phyloP scores from a whole-genome alignment of 2,888 invertebrate genomes.

The Thera britannica region DNA sequence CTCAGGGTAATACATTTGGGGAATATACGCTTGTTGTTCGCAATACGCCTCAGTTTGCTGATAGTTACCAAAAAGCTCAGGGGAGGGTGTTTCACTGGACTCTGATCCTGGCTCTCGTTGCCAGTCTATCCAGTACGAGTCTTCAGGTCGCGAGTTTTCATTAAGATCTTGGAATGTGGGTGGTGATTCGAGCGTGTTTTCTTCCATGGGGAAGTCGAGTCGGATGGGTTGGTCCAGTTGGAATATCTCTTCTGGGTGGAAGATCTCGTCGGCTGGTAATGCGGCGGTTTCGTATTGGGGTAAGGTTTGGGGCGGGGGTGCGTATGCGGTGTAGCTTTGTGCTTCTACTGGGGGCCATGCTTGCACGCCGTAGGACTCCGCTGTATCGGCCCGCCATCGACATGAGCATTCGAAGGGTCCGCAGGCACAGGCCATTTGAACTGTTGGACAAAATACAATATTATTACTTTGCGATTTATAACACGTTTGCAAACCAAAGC shows the following conservation, averaged over 20 bases:
- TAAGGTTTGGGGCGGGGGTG: conserved; percentile 63
- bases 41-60: conserved; percentile 73
- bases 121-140: conserved; percentile 85
- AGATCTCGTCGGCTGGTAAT: conserved; percentile 87
- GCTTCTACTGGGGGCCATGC: conserved; percentile 69
- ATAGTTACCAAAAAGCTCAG: conserved; percentile 79
- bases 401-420: conserved; percentile 91
- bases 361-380: conserved; percentile 65
- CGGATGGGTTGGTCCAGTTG: conserved; percentile 90
- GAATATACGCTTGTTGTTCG: conserved; percentile 68
- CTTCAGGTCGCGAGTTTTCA: conserved; percentile 87
- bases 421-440: conserved; percentile 87
- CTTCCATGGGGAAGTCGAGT: conserved; percentile 85
- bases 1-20: conserved; percentile 74
- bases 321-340: conserved; percentile 67
- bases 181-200: conserved; percentile 85
- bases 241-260: conserved; percentile 91
- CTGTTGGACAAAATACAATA: conserved; percentile 66
- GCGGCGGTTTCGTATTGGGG: conserved; percentile 85
- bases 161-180: conserved; percentile 89
- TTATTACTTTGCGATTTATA: background rate
- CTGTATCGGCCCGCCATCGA: conserved; percentile 73
- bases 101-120: conserved; percentile 78
- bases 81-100: conserved; percentile 84
- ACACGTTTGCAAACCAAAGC: no score